Base-by-base conservation (phyloP, 2,113 vertebrate species). In the Piprites chloris region DNA sequence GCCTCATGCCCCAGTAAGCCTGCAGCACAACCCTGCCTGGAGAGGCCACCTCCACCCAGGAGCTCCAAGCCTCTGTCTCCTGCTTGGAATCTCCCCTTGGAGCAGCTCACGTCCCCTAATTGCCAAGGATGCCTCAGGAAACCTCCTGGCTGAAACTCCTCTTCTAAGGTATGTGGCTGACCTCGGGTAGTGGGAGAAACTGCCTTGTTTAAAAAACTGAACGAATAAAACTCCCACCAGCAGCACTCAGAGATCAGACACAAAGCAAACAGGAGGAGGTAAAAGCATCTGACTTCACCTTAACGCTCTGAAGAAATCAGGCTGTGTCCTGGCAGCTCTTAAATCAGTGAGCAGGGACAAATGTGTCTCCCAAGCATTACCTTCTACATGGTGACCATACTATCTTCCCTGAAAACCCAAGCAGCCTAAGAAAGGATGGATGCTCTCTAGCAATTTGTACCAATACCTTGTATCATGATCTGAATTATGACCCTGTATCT, bases 1-100 rank as follows among this genome's bases (percentile, higher is more conserved):
- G 53, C n/a, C 63, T 56, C 1, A 0, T 41, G 83, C 21, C 55
- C 26, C 3, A 0, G 0, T 16, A 59, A 79, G 52, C 24, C 46
- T 69, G 26, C 5, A 46, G 55, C 35, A 62, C 42, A 55, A 26
- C n/a, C 11, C 12, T 73, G 85, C 53, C 59, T 30, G 24, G 33
- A 74, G 59, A 89, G 68, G 65, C 39, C 42, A 71, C 27, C 59
- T 23, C 30, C 16, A n/a, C 4, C 2, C 8, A 56, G 7, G 22
- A 92, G 59, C 41, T 89, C n/a, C 78, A 53, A 53, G 41, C 63
- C 75, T 90, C 3, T 2, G 66, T 50, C 30, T 90, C 72, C 79
- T 37, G 50, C 62, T 78, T 63, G 28, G 8, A 49, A 46, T 46
- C 55, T 53, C 41, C 28, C 37, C 66, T 69, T 55, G 41, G 74